These are phyloP conservation scores for Carduelis carduelis DNA, from an alignment of 2,797 vertebrate species.

Conservation along the genomic window DNA sequence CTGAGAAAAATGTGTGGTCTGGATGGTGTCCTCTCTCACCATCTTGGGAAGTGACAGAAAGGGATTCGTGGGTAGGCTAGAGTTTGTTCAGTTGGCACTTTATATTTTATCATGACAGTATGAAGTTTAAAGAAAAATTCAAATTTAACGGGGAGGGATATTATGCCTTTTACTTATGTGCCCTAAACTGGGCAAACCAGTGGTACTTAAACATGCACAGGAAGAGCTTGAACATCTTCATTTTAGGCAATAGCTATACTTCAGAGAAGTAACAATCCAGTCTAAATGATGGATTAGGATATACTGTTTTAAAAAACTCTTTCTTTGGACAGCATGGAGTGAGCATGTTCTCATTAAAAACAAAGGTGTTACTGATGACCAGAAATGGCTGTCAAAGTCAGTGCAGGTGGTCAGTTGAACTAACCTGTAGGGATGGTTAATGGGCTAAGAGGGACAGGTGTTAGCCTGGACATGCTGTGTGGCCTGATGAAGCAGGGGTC, in stretches of 20 bases:
- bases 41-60: neutral
- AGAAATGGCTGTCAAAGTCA: neutral
- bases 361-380: neutral
- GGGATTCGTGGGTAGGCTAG: neutral
- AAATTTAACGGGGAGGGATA: neutral
- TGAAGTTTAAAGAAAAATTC: neutral
- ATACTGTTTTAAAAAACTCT: neutral
- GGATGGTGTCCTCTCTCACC: neutral
- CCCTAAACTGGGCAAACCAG: neutral
- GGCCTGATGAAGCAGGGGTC: neutral
- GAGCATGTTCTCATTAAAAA: neutral
- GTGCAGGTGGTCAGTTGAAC: neutral
- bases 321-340: neutral
- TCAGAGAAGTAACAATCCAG: neutral
- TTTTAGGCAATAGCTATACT: neutral
- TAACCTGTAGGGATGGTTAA: neutral
- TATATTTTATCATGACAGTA: neutral
- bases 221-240: neutral
- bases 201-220: neutral
- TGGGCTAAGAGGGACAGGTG: neutral
- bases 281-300: neutral
- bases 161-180: neutral
- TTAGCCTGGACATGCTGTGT: neutral
- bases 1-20: neutral
- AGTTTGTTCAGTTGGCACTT: neutral